Evolutionary conservation across 2,797 vertebrate species (phyloP), one percentile per base, ranked within the genome.

Genomic region (Pangasius sanitwongsei): DNA sequence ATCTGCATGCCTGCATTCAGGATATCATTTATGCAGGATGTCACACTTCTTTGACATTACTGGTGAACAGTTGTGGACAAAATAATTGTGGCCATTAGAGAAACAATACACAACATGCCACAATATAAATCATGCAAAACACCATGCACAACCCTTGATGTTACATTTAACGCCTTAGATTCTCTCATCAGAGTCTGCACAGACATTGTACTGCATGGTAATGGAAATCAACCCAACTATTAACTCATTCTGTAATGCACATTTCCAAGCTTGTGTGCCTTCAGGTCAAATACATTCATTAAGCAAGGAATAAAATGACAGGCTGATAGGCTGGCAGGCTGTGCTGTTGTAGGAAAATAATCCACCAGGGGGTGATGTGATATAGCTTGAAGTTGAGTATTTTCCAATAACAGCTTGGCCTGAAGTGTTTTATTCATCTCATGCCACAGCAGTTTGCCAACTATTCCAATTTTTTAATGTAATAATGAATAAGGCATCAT

Each of bases 261-360:
- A 11, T 80, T 67, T 87, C 61, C 75, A 78, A 88, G 44, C 7
- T 50, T 75, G 55, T 41, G 34, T 85, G 15, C 25, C 87, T 65
- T 86, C n/a, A 44, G 67, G 88, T 57, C 55, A 37, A 57, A 74
- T 74, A 2, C 41, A 63, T 74, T 82, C 55, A 72, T 89, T 59
- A 48, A 63, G 18, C 55, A 70, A 34, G 65, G 65, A 78, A 87
- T 69, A 63, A 65, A 65, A 28, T 0, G 50, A 48, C 6, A 7
- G 44, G 44, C 48, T 48, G 48, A 48, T 48, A 48, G 48, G 48
- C 48, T 50, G 50, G 37, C 59, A 37, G 18, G 15, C 50, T 34
- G 67, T 86, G 31, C 67, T 72, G 84, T 72, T 86, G n/a, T 85
- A 85, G 31, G 67, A 28, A 86, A 57, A 86, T 37, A 18, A 57